Evolutionary conservation across 1,140 invertebrate species (phyloP), one percentile per base, ranked within the genome.

Genomic region (Tetramorium simillimum): DNA sequence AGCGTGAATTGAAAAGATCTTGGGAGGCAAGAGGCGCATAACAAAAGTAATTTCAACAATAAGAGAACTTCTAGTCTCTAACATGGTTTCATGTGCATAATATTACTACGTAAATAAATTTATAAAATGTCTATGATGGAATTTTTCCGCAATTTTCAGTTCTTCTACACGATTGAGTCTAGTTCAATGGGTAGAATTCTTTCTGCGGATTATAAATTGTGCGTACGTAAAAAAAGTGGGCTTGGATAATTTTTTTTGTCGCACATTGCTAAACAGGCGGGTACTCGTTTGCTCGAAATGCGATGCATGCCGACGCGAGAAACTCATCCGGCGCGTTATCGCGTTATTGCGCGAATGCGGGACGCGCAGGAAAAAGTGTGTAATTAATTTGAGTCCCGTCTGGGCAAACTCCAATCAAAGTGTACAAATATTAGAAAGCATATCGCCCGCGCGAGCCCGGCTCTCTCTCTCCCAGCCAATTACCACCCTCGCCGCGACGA

Each of bases 371-470:
- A 91, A 91, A 91, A 92, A 91, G 28, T 73, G 65, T 92, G 85
- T 89, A 92, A 90, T 92, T 89, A 92, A 92, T 92, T 91, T 87
- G 78, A 89, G 56, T 72, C 46, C 73, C 86, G 91, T 91, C 91
- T 91, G 92, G 84, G 86, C 82, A 92, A 91, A 92, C 88, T 92
- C 90, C 90, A 92, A 92, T 92, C 92, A 92, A 90, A 92, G 89
- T 77, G 91, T 88, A 86, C 92, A 92, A 92, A 92, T 92, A 92
- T 91, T 91, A 92, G 92, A 90, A 91, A 92, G 90, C 91, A 86
- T 92, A 92, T 92, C 90, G 88, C 56, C 51, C 46, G 53, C 78
- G 53, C 77, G 33, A 56, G 21, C 63, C 21, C 49, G 18, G 53
- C 75, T 56, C 81, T 40, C 72, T 65, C 75, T 72, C 76, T 49